A percentile compares a stretch with the other conserved stretches of the same genome.
Evolutionary conservation across 2,797 vertebrate species (phyloP).

Genomic region (Hippoglossus hippoglossus): DNA sequence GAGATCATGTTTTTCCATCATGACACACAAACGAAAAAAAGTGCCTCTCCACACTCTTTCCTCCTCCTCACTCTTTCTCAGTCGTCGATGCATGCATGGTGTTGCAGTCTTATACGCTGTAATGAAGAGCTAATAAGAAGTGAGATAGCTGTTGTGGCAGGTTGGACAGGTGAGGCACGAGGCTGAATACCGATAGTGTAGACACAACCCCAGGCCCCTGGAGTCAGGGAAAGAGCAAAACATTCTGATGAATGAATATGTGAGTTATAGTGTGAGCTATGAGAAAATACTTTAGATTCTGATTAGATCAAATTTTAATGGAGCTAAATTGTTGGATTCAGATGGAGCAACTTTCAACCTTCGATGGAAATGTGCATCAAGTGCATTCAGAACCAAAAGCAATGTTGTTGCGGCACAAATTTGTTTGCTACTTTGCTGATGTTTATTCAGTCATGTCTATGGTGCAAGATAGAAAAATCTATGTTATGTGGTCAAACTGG

Average conservation of each 20-base stretch:
- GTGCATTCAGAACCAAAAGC: too few relatives aligned
- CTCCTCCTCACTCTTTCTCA: conserved; percentile 5
- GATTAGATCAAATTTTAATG: neutral
- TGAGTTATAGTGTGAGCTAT: neutral
- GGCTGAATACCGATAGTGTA: neutral
- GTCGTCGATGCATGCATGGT: neutral
- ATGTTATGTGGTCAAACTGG: too few relatives aligned
- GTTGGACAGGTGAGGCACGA: neutral
- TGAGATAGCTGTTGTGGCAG: neutral
- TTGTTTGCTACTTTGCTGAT: too few relatives aligned
- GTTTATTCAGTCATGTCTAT: too few relatives aligned
- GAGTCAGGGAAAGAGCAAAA: conserved; percentile 1
- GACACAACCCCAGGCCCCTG: conserved; percentile 4
- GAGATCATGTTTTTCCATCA: conserved; percentile 39
- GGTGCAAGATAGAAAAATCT: too few relatives aligned
- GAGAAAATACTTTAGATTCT: neutral
- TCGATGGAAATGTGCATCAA: too few relatives aligned
- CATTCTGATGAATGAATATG: neutral
- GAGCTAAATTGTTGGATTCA: neutral
- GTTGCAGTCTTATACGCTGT: neutral
- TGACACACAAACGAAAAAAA: conserved; percentile 18
- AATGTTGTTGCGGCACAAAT: too few relatives aligned
- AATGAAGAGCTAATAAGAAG: conserved; percentile 1
- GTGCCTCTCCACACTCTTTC: conserved; percentile 17
- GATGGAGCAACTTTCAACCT: neutral